Evolutionary conservation across 2,797 vertebrate species (phyloP).

Genomic region (Leptatherina wallacei): DNA sequence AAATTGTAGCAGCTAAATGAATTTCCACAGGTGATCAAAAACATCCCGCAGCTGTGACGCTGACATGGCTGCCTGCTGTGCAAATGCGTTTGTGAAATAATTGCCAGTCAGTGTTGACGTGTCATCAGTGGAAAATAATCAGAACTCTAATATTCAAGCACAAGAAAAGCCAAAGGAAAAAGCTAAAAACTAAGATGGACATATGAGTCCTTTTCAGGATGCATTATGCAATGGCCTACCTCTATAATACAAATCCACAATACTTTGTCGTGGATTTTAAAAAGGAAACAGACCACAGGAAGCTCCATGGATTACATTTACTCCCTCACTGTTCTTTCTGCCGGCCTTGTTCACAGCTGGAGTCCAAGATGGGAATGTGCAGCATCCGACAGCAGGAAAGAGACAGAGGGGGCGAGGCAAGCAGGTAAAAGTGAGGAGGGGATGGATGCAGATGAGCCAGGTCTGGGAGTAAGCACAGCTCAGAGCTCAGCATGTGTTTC

Average conservation of each 20-base stretch:
- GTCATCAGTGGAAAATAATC: background rate
- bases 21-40: background rate
- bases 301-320: constrained; percentile 34
- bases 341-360: constrained; percentile 60
- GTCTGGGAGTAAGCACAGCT: constrained; percentile 66
- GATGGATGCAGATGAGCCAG: constrained; percentile 65
- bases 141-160: background rate
- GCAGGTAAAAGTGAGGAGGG: constrained; percentile 13
- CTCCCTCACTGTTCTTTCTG: constrained; percentile 19
- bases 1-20: background rate
- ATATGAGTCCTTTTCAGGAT: background rate
- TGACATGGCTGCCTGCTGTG: background rate
- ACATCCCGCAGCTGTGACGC: too few relatives aligned
- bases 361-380: constrained; percentile 31
- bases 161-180: background rate
- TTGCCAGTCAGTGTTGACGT: background rate
- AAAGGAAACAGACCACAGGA: constrained; percentile 16
- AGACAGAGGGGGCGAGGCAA: constrained; percentile 16
- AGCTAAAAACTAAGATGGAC: background rate
- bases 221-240: background rate
- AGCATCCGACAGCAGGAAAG: constrained; percentile 26
- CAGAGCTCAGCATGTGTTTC: constrained; percentile 64
- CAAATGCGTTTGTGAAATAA: constrained; percentile 1
- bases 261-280: background rate
- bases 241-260: background rate